Conservation (phyloP, 2,888 invertebrate genomes). For the Heliconius erato region DNA sequence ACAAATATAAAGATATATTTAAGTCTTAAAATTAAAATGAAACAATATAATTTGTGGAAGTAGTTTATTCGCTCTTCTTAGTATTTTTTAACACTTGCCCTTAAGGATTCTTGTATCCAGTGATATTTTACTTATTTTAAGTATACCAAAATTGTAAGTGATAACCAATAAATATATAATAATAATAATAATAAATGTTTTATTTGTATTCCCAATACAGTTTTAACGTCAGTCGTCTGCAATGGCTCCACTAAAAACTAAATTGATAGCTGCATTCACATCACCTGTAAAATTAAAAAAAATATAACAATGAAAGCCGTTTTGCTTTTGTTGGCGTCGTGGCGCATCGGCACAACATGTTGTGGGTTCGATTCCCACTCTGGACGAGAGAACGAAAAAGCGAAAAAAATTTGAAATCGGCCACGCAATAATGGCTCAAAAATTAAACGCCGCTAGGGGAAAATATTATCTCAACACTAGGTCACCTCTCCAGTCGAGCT, state of each 20-base stretch:
- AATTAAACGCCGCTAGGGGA: too few relatives aligned
- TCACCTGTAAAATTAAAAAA: constrained; percentile 87
- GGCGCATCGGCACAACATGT: neutral
- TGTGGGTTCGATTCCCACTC: neutral
- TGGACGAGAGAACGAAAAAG: too few relatives aligned
- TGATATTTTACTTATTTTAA: constrained; percentile 66
- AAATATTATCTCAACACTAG: neutral
- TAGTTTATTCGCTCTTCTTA: constrained; percentile 42
- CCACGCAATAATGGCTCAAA: too few relatives aligned
- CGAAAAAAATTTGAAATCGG: too few relatives aligned
- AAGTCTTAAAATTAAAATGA: constrained; percentile 20
- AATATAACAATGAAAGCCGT: neutral
- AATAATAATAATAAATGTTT: constrained; percentile 41
- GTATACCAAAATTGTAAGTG: constrained; percentile 67
- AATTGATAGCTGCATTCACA: constrained; percentile 95
- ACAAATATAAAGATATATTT: neutral
- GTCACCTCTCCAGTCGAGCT: too few relatives aligned
- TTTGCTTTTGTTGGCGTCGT: neutral
- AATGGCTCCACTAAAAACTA: constrained; percentile 89
- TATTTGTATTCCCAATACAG: constrained; percentile 15
- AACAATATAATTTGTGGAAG: constrained; percentile 34
- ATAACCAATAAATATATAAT: constrained; percentile 54
- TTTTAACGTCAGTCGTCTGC: constrained; percentile 66
- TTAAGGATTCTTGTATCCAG: constrained; percentile 69
- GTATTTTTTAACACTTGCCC: constrained; percentile 54